These are phyloP conservation scores for Tetraneura akinire DNA, from an alignment of 1,140 invertebrate species.

Conservation along the genomic window DNA sequence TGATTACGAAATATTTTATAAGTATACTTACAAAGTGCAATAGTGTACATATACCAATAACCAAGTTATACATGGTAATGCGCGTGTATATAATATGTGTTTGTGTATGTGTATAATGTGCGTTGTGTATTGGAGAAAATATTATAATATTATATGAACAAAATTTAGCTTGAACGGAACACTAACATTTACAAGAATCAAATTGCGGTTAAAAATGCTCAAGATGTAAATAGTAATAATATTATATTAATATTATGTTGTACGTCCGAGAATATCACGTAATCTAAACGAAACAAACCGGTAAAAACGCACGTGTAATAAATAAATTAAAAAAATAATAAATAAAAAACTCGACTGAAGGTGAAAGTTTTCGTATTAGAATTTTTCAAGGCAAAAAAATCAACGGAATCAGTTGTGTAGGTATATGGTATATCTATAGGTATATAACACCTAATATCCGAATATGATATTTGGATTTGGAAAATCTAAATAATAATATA, in stretches of 20 bases:
- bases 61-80: too few relatives aligned
- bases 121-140: too few relatives aligned
- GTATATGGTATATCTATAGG: too few relatives aligned
- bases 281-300: conserved; percentile 41
- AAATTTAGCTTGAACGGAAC: too few relatives aligned
- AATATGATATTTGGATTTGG: too few relatives aligned
- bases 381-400: conserved; percentile 40
- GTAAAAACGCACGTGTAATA: conserved; percentile 31
- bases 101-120: too few relatives aligned
- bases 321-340: neutral
- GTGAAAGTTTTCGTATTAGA: conserved; percentile 27
- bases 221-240: conserved; percentile 5
- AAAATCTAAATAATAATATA: neutral
- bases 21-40: too few relatives aligned
- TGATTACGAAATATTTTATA: too few relatives aligned
- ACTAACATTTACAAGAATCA: neutral
- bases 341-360: conserved; percentile 44
- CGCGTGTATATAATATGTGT: too few relatives aligned
- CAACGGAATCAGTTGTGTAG: neutral
- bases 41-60: too few relatives aligned
- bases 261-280: neutral
- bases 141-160: too few relatives aligned
- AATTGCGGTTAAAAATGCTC: conserved; percentile 1
- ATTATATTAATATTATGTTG: neutral
- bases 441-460: too few relatives aligned